phyloP scores from a whole-genome alignment of 2,113 vertebrate species.

The Oncorhynchus clarkii region DNA sequence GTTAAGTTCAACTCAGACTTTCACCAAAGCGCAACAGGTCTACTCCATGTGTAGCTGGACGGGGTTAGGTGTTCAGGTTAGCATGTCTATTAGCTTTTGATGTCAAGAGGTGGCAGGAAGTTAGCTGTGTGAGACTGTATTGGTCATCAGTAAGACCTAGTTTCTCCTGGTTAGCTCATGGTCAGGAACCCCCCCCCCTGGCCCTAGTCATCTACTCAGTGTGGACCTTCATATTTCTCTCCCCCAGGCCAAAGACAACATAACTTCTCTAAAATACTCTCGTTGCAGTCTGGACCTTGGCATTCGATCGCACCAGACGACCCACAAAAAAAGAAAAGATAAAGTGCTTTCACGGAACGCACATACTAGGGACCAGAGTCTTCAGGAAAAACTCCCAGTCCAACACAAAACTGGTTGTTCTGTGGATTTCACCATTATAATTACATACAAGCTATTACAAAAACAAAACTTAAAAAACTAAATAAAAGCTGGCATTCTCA shows the following conservation, averaged over 20 bases:
- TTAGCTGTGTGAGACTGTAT: constrained; percentile 30
- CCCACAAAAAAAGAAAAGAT: too few species aligned
- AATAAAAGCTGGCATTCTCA: constrained; percentile 4
- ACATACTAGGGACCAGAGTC: too few species aligned
- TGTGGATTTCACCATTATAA: constrained; percentile 8
- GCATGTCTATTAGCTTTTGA: constrained; percentile 27
- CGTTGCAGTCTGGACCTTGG: not conserved
- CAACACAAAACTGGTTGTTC: not conserved
- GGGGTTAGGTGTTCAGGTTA: constrained; percentile 35
- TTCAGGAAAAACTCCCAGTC: not conserved
- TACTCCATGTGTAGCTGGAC: not conserved
- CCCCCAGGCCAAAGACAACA: not conserved
- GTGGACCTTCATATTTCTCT: not conserved
- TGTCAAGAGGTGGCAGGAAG: constrained; percentile 48
- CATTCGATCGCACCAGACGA: not conserved
- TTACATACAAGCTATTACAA: constrained; percentile 14
- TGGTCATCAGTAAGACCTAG: constrained; percentile 37
- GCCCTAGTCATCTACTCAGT: not conserved
- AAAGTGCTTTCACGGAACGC: not conserved
- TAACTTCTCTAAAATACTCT: not conserved
- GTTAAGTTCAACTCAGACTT: too few species aligned
- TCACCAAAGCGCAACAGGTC: too few species aligned
- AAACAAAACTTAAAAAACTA: not conserved
- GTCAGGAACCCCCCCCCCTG: not conserved
- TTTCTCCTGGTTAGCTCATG: not conserved